Evolutionary conservation across 2,797 vertebrate species (phyloP).

Genomic region (Ptychobarbus kaznakovi): DNA sequence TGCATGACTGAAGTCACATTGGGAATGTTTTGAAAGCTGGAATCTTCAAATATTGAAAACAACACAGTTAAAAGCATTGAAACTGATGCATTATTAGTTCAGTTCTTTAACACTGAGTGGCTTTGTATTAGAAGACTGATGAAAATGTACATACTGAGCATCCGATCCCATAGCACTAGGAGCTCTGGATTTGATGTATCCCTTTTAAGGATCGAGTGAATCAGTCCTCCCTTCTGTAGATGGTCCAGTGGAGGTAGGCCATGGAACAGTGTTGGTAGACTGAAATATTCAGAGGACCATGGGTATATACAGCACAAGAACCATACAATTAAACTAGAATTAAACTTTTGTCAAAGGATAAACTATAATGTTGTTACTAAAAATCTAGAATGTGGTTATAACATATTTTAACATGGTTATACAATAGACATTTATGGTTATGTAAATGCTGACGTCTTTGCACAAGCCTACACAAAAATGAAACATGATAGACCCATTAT

Average conservation of each 20-base stretch:
- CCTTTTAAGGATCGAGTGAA: constrained; percentile 45
- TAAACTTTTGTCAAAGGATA: background rate
- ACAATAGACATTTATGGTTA: background rate
- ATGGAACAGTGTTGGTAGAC: constrained; percentile 26
- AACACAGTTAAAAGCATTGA: background rate
- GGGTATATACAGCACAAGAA: background rate
- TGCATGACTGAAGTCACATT: constrained; percentile 46
- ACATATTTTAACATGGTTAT: background rate
- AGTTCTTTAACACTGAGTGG: background rate
- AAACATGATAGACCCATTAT: background rate
- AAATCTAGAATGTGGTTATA: background rate
- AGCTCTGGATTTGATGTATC: constrained; percentile 53
- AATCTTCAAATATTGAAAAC: constrained; percentile 60
- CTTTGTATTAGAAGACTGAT: background rate
- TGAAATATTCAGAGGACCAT: constrained; percentile 56
- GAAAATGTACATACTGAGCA: constrained; percentile 69
- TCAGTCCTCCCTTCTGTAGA: constrained; percentile 45
- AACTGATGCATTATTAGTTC: background rate
- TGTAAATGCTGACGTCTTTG: background rate
- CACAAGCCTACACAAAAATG: background rate
- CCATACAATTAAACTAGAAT: background rate
- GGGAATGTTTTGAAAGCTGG: constrained; percentile 12
- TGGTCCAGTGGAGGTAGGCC: constrained; percentile 47
- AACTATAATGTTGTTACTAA: background rate
- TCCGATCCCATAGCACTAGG: constrained; percentile 56